phyloP scores from a whole-genome alignment of 2,797 vertebrate species.

The Galago senegalensis region DNA sequence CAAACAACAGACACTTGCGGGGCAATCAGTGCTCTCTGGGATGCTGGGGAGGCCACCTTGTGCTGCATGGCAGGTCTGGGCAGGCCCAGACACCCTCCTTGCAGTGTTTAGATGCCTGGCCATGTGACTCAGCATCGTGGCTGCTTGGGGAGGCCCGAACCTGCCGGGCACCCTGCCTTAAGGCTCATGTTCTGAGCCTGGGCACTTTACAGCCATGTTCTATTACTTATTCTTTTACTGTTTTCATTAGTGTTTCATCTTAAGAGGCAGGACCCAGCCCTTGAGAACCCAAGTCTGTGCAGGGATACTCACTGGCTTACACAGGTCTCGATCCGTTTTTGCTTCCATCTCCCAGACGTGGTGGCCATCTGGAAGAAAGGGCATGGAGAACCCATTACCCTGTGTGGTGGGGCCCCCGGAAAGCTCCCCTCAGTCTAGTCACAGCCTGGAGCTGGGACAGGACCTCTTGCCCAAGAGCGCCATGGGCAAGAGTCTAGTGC shows the following conservation, averaged over 20 bases:
- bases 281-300: too few relatives aligned
- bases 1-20: neutral
- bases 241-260: neutral
- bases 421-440: neutral
- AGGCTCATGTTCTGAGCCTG: too few relatives aligned
- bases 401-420: fast-evolving
- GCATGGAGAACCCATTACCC: conserved; percentile 56
- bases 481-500: neutral
- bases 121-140: too few relatives aligned
- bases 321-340: conserved; percentile 96
- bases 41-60: neutral
- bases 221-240: fast-evolving
- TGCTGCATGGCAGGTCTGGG: fast-evolving
- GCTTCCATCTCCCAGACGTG: conserved; percentile 99
- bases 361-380: conserved; percentile 94
- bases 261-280: neutral
- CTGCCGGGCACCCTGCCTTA: neutral
- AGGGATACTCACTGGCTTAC: conserved; percentile 95
- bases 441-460: too few relatives aligned
- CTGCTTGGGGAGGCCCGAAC: neutral
- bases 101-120: too few relatives aligned
- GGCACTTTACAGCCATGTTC: neutral
- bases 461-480: neutral
- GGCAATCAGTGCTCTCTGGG: neutral
- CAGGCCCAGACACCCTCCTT: too few relatives aligned